These are phyloP conservation scores for Malthinus seriepunctatus DNA, from an alignment of 2,888 invertebrate genomes.

Conservation along the genomic window DNA sequence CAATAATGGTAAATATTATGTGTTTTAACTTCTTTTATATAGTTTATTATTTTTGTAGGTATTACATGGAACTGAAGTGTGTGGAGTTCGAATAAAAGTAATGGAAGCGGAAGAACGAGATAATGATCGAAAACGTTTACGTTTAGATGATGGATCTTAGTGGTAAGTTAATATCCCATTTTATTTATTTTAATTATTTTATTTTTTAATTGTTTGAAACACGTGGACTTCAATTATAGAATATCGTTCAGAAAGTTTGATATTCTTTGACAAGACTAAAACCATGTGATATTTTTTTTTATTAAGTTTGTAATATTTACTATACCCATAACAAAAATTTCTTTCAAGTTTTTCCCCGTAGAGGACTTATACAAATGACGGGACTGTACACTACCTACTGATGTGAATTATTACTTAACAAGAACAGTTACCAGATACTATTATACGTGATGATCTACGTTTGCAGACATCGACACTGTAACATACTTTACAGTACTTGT, in stretches of 20 bases:
- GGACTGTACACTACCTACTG: slow-evolving; percentile 27
- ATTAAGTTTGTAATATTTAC: slow-evolving; percentile 3
- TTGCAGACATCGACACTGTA: slow-evolving; percentile 11
- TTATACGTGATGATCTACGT: slow-evolving; percentile 19
- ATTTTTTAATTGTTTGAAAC: not conserved
- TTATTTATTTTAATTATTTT: not conserved
- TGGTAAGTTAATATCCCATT: not conserved
- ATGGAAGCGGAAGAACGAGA: slow-evolving; percentile 80
- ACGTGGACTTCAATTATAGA: not conserved
- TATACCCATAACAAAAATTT: slow-evolving; percentile 1
- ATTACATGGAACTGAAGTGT: slow-evolving; percentile 86
- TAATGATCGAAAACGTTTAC: slow-evolving; percentile 34
- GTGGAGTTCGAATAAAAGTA: slow-evolving; percentile 85
- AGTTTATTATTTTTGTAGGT: slow-evolving; percentile 39
- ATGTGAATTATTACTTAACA: slow-evolving; percentile 24
- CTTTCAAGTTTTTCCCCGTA: slow-evolving; percentile 27
- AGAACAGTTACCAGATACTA: slow-evolving; percentile 24
- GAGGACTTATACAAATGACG: slow-evolving; percentile 32
- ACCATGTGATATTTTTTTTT: not conserved
- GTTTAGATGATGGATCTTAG: slow-evolving; percentile 26
- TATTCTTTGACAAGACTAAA: slow-evolving; percentile 3
- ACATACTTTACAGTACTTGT: slow-evolving; percentile 12
- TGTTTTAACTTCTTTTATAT: not conserved
- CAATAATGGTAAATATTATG: slow-evolving; percentile 63
- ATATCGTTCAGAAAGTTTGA: not conserved